phyloP scores from a whole-genome alignment of 2,113 vertebrate genomes.

The Balaeniceps rex region DNA sequence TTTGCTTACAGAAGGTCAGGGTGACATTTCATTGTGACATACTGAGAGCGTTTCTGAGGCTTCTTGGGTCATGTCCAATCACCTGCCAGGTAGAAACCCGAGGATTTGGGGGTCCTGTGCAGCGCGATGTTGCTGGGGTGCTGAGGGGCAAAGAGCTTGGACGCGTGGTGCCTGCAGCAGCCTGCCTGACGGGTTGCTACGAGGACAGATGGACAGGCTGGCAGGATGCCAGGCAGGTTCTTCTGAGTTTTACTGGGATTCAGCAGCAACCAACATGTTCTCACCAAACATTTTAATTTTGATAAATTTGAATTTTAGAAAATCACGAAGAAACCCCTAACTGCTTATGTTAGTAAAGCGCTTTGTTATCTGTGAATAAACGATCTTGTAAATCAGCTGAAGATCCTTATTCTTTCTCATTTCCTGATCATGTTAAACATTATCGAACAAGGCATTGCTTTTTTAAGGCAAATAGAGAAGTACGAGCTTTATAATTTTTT shows the following conservation, averaged over 20 bases:
- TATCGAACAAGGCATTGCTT: neutral
- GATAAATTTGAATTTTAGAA: neutral
- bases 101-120: neutral
- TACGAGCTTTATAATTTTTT: neutral
- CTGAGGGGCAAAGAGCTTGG: neutral
- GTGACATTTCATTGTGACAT: conserved; percentile 58
- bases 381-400: neutral
- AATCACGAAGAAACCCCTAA: neutral
- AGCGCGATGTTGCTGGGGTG: fast-evolving
- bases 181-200: neutral
- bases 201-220: neutral
- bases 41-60: neutral
- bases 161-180: neutral
- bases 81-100: neutral
- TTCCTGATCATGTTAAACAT: neutral
- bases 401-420: neutral
- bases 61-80: conserved; percentile 37
- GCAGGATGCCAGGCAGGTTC: neutral
- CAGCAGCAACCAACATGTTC: neutral
- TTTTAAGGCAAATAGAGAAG: neutral
- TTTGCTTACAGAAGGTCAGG: conserved; percentile 62
- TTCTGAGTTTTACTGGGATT: neutral
- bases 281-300: neutral
- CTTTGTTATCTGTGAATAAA: neutral
- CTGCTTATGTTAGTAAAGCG: neutral